Conservation (phyloP, 2,797 vertebrate species). For the Smutsia temminckii region DNA sequence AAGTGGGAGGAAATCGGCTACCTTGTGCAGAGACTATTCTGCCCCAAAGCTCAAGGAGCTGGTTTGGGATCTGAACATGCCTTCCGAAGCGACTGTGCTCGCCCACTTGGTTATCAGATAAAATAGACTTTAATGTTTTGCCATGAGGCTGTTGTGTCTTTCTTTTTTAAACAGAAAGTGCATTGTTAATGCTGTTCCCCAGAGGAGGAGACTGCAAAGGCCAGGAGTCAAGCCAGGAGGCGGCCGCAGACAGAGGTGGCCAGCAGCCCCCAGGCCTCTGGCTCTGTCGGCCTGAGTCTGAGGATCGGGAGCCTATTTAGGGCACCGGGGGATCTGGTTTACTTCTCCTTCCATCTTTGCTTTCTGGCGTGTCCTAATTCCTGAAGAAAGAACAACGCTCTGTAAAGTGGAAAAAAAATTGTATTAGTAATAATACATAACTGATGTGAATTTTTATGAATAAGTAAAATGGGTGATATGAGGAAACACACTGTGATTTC, state of each 20-base stretch:
- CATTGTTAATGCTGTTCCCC: neutral
- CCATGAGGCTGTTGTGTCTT: neutral
- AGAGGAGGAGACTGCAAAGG: neutral
- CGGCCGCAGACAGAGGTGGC: neutral
- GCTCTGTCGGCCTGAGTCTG: neutral
- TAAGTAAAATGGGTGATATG: neutral
- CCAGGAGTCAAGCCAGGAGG: neutral
- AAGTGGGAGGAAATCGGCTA: no score
- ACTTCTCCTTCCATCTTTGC: neutral
- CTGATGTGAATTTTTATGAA: neutral
- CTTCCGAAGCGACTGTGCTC: accelerated
- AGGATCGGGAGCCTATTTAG: no score
- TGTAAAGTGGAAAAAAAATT: neutral
- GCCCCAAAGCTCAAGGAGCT: neutral
- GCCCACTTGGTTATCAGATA: neutral
- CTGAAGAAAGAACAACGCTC: neutral
- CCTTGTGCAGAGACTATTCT: neutral
- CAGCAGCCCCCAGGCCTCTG: neutral
- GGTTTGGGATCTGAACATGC: neutral
- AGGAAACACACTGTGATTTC: neutral
- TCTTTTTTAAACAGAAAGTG: neutral
- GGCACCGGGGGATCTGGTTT: accelerated
- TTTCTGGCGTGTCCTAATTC: neutral
- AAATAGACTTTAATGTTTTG: neutral
- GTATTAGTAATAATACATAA: neutral